Conservation (phyloP, 2,797 vertebrate species). For the Hozukius guyotensis region DNA sequence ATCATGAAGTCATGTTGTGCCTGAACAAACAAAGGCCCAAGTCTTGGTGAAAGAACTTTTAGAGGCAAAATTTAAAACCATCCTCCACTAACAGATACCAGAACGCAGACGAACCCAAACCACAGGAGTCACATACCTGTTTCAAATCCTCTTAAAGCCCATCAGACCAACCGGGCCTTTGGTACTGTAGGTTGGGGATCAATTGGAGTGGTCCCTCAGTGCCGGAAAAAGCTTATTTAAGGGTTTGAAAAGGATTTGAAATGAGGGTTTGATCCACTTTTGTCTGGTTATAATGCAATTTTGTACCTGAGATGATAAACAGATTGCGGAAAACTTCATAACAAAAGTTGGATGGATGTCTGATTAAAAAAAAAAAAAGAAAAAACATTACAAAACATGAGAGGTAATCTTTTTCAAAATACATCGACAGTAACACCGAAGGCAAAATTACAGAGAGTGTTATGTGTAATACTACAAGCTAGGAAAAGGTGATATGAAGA, state of each 20-base stretch:
- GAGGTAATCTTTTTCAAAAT: conserved; percentile 73
- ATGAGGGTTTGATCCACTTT: conserved; percentile 58
- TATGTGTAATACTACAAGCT: conserved; percentile 33
- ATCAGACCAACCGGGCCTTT: neutral
- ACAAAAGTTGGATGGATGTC: conserved; percentile 86
- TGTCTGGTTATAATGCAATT: conserved; percentile 59
- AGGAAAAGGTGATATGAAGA: neutral
- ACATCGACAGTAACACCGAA: conserved; percentile 44
- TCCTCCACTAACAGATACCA: conserved; percentile 38
- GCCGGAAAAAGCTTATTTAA: neutral
- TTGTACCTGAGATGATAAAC: conserved; percentile 86
- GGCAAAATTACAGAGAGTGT: conserved; percentile 41
- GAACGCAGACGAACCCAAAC: conserved; percentile 46
- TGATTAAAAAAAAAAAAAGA: conserved; percentile 63
- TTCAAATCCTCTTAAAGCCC: conserved; percentile 43
- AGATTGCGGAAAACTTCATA: conserved; percentile 74
- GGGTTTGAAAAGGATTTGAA: conserved; percentile 46
- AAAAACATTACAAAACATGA: conserved; percentile 63
- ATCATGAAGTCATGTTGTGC: no score
- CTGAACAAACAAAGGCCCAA: no score
- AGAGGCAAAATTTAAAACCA: conserved; percentile 63
- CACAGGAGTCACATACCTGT: conserved; percentile 43
- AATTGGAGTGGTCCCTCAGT: neutral
- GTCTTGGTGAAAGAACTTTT: conserved; percentile 37
- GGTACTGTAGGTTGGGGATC: neutral